Evolutionary conservation across 2,113 vertebrate genomes (phyloP), one percentile per base, ranked within the genome.

Genomic region (Hyaena hyaena): DNA sequence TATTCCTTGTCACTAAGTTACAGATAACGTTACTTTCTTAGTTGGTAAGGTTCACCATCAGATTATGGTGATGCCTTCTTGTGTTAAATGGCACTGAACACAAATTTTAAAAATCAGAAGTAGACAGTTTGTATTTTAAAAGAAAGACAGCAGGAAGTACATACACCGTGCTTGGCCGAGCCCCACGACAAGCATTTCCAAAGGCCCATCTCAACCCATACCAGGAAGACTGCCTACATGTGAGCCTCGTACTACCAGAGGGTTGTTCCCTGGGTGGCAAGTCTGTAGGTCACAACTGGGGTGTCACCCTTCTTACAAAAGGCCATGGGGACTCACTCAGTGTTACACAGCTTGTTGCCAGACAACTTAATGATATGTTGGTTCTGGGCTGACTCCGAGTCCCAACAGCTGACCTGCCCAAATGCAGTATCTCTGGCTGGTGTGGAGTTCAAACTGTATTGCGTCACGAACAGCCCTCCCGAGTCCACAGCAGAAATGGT

Each of bases 261-360:
- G 1, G 26, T 17, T 58, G 50, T 26, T 88, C 50, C 85, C 31
- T 19, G 53, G 45, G 81, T 83, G 77, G n/a, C 33, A 14, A 55
- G 33, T 43, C 86, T 86, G 24, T 11, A 5, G 68, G 87, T 24
- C 43, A 88, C 17, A 10, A 33, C 73, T 86, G 5, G 4, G 76
- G 63, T 87, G 63, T 92, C 84, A 90, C 50, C 14, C 19, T 83
- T 61, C 77, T 74, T 88, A 90, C 39, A 90, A 86, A 91, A 94
- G 31, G 89, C 88, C 58, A 33, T 61, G 24, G 55, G 97, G 82
- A 94, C 86, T 88, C 86, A 95, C 39, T 77, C 55, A 80, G 17
- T 61, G 35, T 80, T 89, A 69, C 80, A 74, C 45, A 80, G 63
- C 48, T 45, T 93, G 65, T 43, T 92, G 74, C 33, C 43, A 43